Evolutionary conservation across 64 coral and sea anemone genomes (phyloP).

Genomic region (Anthopleura sola): DNA sequence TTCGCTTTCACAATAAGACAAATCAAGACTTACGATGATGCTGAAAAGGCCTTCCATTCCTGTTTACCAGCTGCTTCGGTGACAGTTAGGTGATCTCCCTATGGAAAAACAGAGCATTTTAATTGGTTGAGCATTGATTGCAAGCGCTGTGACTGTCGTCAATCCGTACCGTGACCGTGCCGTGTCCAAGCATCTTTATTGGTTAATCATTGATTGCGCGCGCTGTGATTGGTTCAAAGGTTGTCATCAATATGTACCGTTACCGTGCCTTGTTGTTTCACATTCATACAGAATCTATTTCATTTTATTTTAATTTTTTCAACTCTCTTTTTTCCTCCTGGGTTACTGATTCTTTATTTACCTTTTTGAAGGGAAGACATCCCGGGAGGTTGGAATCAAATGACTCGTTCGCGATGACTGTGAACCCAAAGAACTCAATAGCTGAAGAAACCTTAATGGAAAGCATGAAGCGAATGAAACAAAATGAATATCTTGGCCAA

Average conservation of each 20-base stretch:
- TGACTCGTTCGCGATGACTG: constrained; percentile 60
- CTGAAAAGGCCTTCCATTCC: constrained; percentile 85
- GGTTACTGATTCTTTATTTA: not conserved
- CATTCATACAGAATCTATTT: too few species aligned
- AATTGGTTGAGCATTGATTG: not conserved
- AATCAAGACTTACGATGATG: constrained; percentile 59
- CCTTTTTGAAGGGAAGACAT: constrained; percentile 70
- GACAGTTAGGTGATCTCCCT: constrained; percentile 78
- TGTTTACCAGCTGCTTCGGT: constrained; percentile 78
- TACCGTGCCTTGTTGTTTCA: too few species aligned
- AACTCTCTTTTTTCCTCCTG: too few species aligned
- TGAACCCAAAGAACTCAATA: constrained; percentile 71
- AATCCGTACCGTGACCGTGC: too few species aligned
- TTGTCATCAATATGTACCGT: too few species aligned
- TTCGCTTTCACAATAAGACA: not conserved
- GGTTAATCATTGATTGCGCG: too few species aligned
- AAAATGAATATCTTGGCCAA: not conserved
- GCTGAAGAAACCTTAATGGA: constrained; percentile 58
- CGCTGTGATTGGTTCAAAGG: too few species aligned
- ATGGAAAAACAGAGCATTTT: not conserved
- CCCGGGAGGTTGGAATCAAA: constrained; percentile 70
- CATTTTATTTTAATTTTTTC: too few species aligned
- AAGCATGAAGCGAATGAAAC: not conserved
- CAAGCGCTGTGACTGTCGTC: not conserved
- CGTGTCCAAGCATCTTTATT: too few species aligned